Base-by-base conservation (phyloP, 2,888 invertebrate species). In the Branchellion lobata region DNA sequence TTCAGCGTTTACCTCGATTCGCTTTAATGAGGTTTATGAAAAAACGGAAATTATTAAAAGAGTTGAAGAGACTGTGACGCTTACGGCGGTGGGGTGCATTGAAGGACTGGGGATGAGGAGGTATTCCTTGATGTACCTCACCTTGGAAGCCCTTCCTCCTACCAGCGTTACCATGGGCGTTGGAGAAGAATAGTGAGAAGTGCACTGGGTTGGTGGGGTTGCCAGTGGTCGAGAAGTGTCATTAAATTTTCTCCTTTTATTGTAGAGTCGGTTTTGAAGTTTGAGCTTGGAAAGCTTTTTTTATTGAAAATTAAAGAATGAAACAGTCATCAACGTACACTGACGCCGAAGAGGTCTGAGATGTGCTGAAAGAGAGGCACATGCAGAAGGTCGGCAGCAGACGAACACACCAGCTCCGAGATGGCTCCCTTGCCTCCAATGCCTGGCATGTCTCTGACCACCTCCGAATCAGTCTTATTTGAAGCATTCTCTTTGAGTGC, bases 51-150 rank as follows among this genome's bases (percentile, higher is more conserved):
- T n/a, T n/a, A n/a, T n/a, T n/a, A n/a, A n/a, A n/a, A n/a, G n/a
- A n/a, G n/a, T n/a, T n/a, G n/a, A n/a, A n/a, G n/a, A n/a, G n/a
- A n/a, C n/a, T n/a, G n/a, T n/a, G n/a, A n/a, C n/a, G 11, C 21
- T 31, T 8, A 73, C 75, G 3, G 40, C 53, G 31, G 40, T 53
- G n/a, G 33, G 31, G 27, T 40, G 27, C 8, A 33, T 75, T 3
- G n/a, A 31, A 11, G 75, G 75, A n/a, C n/a, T 14, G 27, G 75
- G 75, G 24, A 75, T 47, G 11, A 75, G 53, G 27, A 75, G 51
- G 53, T 36, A 75, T 75, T 75, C 75, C 27, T 75, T 75, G 51
- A 75, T 27, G 29, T 74, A 47, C 51, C 29, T 75, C 21, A 75
- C 40, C 51, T 53, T 69, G 3, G 71, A 31, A 8, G 8, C 65